A percentile compares a stretch with the other conserved stretches of the same genome.
Evolutionary conservation across 2,797 vertebrate genomes (phyloP).

Genomic region (Sebastolobus alascanus): DNA sequence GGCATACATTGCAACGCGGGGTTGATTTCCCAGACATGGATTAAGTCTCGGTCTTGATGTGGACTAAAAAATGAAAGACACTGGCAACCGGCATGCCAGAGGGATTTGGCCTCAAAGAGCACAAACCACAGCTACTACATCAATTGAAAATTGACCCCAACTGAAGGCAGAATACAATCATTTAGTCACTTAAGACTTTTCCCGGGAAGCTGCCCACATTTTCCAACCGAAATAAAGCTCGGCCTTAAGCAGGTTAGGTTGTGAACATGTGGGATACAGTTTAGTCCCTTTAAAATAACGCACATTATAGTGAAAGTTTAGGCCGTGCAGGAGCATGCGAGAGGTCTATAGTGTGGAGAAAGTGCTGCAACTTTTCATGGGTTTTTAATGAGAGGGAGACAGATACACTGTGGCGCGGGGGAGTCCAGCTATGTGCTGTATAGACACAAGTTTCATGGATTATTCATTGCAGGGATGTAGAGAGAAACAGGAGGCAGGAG

Average conservation of each 20-base stretch:
- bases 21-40: conserved; percentile 26
- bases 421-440: conserved; percentile 50
- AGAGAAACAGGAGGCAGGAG: conserved; percentile 34
- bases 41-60: conserved; percentile 9
- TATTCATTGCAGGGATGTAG: conserved; percentile 53
- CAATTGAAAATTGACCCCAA: neutral
- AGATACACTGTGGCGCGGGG: conserved; percentile 39
- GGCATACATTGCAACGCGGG: neutral
- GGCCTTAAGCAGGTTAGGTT: conserved; percentile 2
- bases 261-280: neutral
- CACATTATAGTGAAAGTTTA: neutral
- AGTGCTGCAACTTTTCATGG: conserved; percentile 62
- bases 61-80: conserved; percentile 29
- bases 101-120: neutral
- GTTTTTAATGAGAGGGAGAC: conserved; percentile 62
- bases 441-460: conserved; percentile 59
- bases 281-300: neutral
- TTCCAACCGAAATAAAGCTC: conserved; percentile 10
- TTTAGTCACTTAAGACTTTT: neutral
- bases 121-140: neutral
- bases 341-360: conserved; percentile 24
- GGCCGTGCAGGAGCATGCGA: neutral
- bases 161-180: conserved; percentile 14
- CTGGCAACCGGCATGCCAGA: neutral
- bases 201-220: neutral